phyloP scores from a whole-genome alignment of 2,113 vertebrate genomes.

The Anolis sagrei region DNA sequence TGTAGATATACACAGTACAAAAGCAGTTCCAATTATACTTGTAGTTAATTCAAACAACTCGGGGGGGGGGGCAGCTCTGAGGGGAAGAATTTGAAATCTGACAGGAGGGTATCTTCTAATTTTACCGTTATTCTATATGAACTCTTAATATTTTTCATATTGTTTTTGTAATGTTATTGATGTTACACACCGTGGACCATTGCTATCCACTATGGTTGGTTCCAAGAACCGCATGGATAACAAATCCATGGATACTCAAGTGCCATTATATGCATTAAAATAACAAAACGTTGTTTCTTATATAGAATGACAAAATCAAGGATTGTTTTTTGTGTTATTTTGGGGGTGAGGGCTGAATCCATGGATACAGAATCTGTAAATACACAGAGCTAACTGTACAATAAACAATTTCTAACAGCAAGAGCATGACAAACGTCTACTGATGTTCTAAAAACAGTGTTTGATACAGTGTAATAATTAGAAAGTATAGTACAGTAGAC shows the following conservation, averaged over 20 bases:
- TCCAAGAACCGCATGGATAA: too few species aligned
- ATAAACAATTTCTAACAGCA: too few species aligned
- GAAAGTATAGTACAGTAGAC: neutral
- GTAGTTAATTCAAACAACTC: neutral
- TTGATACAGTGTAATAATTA: neutral
- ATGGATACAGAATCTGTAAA: too few species aligned
- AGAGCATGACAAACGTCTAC: neutral
- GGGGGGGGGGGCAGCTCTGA: neutral
- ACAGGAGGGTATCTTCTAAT: neutral
- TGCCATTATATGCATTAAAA: too few species aligned
- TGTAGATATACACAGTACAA: too few species aligned
- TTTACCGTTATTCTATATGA: neutral
- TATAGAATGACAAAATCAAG: too few species aligned
- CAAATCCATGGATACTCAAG: too few species aligned
- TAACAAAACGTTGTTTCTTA: too few species aligned
- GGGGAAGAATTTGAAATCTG: neutral
- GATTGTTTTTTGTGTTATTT: too few species aligned
- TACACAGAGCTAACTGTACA: too few species aligned
- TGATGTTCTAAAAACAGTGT: slow-evolving; percentile 11
- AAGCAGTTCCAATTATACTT: neutral
- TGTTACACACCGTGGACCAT: neutral
- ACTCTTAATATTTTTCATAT: neutral
- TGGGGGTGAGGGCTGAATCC: too few species aligned
- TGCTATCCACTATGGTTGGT: too few species aligned
- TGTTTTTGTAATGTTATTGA: neutral